Conservation (phyloP, 2,888 invertebrate genomes). For the Ceratothoa steindachneri region DNA sequence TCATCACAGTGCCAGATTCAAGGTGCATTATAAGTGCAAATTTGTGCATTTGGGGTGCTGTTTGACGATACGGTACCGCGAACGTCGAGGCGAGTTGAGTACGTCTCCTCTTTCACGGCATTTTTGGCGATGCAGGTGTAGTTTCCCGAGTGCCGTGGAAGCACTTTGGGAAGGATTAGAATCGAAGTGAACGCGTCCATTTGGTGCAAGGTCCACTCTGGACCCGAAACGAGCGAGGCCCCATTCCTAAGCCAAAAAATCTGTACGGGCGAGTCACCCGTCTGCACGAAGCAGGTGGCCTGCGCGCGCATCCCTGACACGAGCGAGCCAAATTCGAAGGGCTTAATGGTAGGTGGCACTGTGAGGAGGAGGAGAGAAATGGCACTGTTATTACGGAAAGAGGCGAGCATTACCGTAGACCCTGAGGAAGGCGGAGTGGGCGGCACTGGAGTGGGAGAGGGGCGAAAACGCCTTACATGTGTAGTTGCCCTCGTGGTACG, state of each 20-base stretch:
- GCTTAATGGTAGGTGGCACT: slow-evolving; percentile 81
- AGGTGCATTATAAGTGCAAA: no score
- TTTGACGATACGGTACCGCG: slow-evolving; percentile 47
- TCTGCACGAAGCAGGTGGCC: slow-evolving; percentile 73
- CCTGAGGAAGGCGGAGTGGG: slow-evolving; percentile 48
- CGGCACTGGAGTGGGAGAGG: slow-evolving; percentile 47
- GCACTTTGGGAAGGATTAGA: slow-evolving; percentile 43
- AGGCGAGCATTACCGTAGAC: slow-evolving; percentile 49
- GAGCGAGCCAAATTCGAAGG: slow-evolving; percentile 76
- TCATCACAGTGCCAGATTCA: no score
- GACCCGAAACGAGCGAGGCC: slow-evolving; percentile 19
- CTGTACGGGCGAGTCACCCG: slow-evolving; percentile 73
- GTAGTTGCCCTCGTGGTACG: slow-evolving; percentile 50
- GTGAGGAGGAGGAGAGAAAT: slow-evolving; percentile 51
- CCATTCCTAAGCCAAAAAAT: slow-evolving; percentile 80
- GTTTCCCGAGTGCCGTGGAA: slow-evolving; percentile 48
- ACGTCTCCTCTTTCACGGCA: slow-evolving; percentile 47
- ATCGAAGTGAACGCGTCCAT: slow-evolving; percentile 41
- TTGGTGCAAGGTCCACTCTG: slow-evolving; percentile 29
- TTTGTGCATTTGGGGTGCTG: not conserved
- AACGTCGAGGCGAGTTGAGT: slow-evolving; percentile 49
- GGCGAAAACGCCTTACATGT: slow-evolving; percentile 50
- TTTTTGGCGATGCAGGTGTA: slow-evolving; percentile 50
- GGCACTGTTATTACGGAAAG: not conserved
- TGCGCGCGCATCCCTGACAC: slow-evolving; percentile 76